Conservation (phyloP, 2,113 vertebrate genomes). For the Platysteira castanea region DNA sequence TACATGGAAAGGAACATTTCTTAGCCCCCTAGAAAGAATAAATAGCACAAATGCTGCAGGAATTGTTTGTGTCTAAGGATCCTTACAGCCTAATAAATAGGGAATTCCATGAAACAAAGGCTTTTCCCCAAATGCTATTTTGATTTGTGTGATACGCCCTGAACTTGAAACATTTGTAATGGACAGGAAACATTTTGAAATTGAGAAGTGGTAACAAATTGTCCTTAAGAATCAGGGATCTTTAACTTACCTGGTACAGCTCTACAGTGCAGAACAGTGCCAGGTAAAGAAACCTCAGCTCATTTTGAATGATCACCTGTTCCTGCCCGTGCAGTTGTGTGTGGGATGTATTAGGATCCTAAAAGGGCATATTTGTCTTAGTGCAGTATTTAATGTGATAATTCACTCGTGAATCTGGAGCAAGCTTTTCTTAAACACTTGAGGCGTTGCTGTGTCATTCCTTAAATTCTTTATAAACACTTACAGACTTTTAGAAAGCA, state of each 20-base stretch:
- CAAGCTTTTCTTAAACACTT: background rate
- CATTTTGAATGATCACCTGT: background rate
- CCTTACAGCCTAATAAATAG: background rate
- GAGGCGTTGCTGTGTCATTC: background rate
- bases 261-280: background rate
- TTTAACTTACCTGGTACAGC: background rate
- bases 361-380: background rate
- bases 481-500: background rate
- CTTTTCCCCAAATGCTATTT: background rate
- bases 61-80: background rate
- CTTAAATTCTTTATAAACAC: background rate
- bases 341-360: background rate
- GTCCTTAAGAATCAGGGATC: background rate
- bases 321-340: background rate
- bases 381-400: background rate
- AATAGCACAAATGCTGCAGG: background rate
- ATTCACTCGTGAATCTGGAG: background rate
- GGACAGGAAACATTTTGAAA: background rate
- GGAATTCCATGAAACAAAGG: background rate
- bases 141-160: background rate
- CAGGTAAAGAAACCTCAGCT: background rate
- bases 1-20: background rate
- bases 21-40: background rate
- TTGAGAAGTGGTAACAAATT: background rate
- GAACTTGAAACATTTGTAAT: background rate